Percentiles rank a stretch among this genome's conserved stretches.
phyloP scores from a whole-genome alignment of 1,140 invertebrate species.

The Chymomyza costata region DNA sequence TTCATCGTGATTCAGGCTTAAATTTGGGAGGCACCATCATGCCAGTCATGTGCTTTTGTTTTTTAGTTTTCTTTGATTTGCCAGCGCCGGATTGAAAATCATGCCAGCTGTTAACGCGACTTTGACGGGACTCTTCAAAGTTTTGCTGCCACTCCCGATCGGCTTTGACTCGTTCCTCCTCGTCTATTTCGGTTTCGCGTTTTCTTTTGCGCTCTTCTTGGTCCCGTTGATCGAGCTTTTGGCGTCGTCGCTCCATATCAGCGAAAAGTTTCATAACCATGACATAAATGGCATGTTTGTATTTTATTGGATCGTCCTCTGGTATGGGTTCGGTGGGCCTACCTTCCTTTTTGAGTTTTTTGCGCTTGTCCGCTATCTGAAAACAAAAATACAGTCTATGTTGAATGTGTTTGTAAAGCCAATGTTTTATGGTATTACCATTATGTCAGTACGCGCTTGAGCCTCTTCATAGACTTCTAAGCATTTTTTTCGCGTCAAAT shows the following conservation, averaged over 20 bases:
- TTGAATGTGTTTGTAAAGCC: conserved; percentile 2
- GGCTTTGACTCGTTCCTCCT: conserved; percentile 90
- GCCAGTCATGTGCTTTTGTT: conserved; percentile 80
- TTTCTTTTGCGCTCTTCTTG: conserved; percentile 97
- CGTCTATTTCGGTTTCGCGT: conserved; percentile 93
- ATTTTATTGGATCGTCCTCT: conserved; percentile 95
- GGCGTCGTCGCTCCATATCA: conserved; percentile 93
- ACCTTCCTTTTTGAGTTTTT: conserved; percentile 96
- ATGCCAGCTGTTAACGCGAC: conserved; percentile 96
- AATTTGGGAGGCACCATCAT: conserved; percentile 95
- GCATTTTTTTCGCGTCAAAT: conserved; percentile 94
- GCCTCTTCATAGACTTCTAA: conserved; percentile 98
- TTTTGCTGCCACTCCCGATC: conserved; percentile 98
- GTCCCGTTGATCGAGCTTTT: conserved; percentile 89
- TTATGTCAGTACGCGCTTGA: conserved; percentile 93
- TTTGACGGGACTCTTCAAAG: conserved; percentile 97
- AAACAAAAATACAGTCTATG: conserved; percentile 9
- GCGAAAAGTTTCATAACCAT: conserved; percentile 99
- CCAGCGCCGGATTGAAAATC: conserved; percentile 88
- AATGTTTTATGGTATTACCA: conserved; percentile 78
- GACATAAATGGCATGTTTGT: conserved; percentile 95
- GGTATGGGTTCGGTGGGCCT: conserved; percentile 85
- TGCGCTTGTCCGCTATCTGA: conserved; percentile 94
- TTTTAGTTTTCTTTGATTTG: conserved; percentile 83
- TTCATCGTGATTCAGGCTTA: conserved; percentile 95